These are phyloP conservation scores for Amphimallon solstitiale DNA, from an alignment of 2,888 invertebrate genomes.

Conservation along the genomic window DNA sequence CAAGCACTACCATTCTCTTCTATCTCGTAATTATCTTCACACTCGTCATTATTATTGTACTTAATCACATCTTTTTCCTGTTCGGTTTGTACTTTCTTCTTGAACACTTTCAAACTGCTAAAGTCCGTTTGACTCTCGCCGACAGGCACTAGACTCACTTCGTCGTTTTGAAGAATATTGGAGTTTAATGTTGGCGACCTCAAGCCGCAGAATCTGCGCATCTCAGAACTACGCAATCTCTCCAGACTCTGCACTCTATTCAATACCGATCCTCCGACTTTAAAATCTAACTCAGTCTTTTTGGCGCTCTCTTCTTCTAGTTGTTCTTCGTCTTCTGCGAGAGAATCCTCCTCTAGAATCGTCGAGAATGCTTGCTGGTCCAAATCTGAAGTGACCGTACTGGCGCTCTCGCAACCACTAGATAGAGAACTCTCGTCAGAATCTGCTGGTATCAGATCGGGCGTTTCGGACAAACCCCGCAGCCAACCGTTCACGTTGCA, in stretches of 20 bases:
- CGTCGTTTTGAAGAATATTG: conserved; percentile 55
- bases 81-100: conserved; percentile 52
- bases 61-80: conserved; percentile 52
- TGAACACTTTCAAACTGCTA: conserved; percentile 63
- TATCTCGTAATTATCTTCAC: conserved; percentile 59
- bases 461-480: conserved; percentile 53
- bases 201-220: conserved; percentile 55
- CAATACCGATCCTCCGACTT: conserved; percentile 59
- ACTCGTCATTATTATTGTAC: conserved; percentile 64
- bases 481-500: conserved; percentile 56
- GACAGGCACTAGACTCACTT: conserved; percentile 62
- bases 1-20: conserved; percentile 77
- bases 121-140: conserved; percentile 61
- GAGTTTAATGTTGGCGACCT: conserved; percentile 48
- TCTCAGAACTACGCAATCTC: conserved; percentile 51
- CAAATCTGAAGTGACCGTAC: conserved; percentile 73
- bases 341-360: conserved; percentile 43
- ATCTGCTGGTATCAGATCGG: conserved; percentile 67
- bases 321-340: conserved; percentile 47
- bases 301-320: conserved; percentile 45
- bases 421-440: conserved; percentile 82
- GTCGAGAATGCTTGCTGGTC: conserved; percentile 56
- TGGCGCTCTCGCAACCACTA: conserved; percentile 83
- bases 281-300: conserved; percentile 61
- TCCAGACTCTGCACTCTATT: conserved; percentile 58